Evolutionary conservation across 2,113 vertebrate species (phyloP), one percentile per base, ranked within the genome.

Genomic region (Tympanuchus pallidicinctus): DNA sequence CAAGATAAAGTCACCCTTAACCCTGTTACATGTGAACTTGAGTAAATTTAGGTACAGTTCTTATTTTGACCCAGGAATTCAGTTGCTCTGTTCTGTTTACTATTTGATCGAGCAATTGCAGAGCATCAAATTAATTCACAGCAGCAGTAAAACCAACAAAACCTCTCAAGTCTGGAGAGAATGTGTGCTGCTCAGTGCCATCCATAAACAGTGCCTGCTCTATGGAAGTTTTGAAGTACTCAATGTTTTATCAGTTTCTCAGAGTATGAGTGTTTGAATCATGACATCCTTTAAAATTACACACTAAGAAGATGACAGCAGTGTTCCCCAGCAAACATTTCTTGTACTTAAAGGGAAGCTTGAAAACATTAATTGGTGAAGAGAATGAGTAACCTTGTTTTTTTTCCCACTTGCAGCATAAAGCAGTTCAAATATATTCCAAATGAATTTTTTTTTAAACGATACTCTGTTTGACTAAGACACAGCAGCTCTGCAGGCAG

Each of bases 61-160:
- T 43, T 82, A 15, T 4, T 91, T 82, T 80, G 45, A 79, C 64
- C 17, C 50, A 71, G 67, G 42, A 80, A 71, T 71, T 82, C 67
- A 78, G 60, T 50, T 61, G 47, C 42, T 87, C 38, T 13, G 21
- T 73, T 84, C 47, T 87, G 19, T 65, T 79, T 48, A 79, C 48
- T 74, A 24, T 84, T 36, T 66, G 15, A 88, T 36, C 63, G 15
- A 88, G 42, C 48, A 50, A 32, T 94, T 95, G 86, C 84, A 83
- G 77, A 90, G 43, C 69, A 86, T 82, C 67, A 50, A 25, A 84
- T 94, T 90, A 82, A 48, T 92, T 52, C 86, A 77, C 50, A 86
- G 85, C 59, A 86, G 87, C 59, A 92, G 63, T 32, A 94, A 89
- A 94, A 74, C 18, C 34, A 90, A 82, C 63, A 74, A 71, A 92